Evolutionary conservation across 1,140 invertebrate species (phyloP).

Genomic region (Euura lappo): DNA sequence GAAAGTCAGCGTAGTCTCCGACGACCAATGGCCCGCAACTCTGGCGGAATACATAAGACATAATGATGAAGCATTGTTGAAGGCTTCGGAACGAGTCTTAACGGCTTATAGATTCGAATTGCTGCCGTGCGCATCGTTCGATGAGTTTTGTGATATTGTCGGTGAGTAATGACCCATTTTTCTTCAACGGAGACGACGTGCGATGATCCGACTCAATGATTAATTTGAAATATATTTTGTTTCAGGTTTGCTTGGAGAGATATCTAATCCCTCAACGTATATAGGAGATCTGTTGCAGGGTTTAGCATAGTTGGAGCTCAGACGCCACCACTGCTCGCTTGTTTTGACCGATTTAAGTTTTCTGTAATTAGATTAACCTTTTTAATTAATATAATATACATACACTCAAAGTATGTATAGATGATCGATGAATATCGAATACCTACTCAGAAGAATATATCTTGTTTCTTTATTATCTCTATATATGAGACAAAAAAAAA

Average conservation of each 20-base stretch:
- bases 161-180: conserved; percentile 60
- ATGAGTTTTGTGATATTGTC: conserved; percentile 89
- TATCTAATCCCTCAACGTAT: conserved; percentile 65
- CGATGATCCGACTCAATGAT: not conserved
- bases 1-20: conserved; percentile 75
- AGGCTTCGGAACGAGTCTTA: conserved; percentile 85
- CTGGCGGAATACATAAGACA: conserved; percentile 93
- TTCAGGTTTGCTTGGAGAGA: conserved; percentile 69
- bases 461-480: not conserved
- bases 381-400: conserved; percentile 2
- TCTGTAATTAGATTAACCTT: conserved; percentile 9
- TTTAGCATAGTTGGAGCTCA: conserved; percentile 36
- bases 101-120: conserved; percentile 86
- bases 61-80: conserved; percentile 89
- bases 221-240: conserved; percentile 32
- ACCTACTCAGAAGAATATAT: not conserved
- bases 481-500: not conserved
- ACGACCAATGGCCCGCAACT: conserved; percentile 85
- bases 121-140: conserved; percentile 86
- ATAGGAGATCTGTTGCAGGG: conserved; percentile 62
- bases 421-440: not conserved
- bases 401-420: not conserved
- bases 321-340: not conserved
- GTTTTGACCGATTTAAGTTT: conserved; percentile 9
- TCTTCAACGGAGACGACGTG: conserved; percentile 12